Evolutionary conservation across 2,888 invertebrate genomes (phyloP), one percentile per base, ranked within the genome.

Genomic region (Phymatocera aterrima): DNA sequence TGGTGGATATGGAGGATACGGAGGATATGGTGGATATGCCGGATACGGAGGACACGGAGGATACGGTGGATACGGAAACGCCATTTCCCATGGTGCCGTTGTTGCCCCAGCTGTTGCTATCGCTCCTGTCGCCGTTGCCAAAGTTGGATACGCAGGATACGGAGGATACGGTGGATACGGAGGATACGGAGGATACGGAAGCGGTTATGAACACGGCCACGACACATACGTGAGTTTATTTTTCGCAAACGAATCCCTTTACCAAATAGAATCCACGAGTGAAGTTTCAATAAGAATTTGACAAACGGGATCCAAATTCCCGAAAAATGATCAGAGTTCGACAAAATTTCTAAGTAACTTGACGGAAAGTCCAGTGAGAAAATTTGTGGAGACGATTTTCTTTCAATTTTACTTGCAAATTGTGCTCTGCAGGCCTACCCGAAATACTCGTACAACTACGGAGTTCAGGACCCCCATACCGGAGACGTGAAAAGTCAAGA

Each of bases 401-500:
- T n/a, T 15, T n/a, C 6, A n/a, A 61, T 5, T 64, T 40, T 2
- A 5, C 10, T 18, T 21, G 18, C 28, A n/a, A n/a, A n/a, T 31
- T n/a, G 6, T 4, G 18, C 10, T 3, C 18, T 8, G 24, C 83
- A 87, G 88, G 79, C 86, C 3, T 86, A 87, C 80, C 88, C 88
- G 0, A 85, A 85, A 80, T 88, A 87, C 81, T 85, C 86, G 0
- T 88, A 85, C 80, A 85, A 88, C 77, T 88, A 88, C 77, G 88
- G 88, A 4, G 88, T 88, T 1, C 85, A 88, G 75, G 88, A 88
- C 81, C 88, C 88, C 3, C 84, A 87, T 79, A 88, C 87, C 21
- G 88, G 87, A 12, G 88, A 88, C 77, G 85, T 87, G 4, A 88
- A 88, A 77, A 87, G 85, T n/a, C 88, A 88, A 72, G 83, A 87